Evolutionary conservation across 2,888 invertebrate genomes (phyloP).

Genomic region (Pachymerium ferrugineum): DNA sequence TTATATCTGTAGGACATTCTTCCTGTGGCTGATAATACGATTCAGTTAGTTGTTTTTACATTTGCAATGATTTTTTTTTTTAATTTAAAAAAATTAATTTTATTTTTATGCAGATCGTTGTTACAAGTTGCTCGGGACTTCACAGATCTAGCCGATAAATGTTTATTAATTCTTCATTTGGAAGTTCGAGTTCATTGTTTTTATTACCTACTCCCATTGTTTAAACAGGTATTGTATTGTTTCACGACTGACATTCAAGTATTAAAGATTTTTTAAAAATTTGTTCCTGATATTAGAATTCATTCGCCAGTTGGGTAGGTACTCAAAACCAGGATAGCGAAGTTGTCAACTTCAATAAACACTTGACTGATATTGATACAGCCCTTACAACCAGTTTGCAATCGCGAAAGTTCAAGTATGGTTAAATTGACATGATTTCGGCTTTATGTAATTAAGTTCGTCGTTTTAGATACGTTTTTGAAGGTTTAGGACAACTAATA

Average conservation of each 20-base stretch:
- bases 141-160: constrained; percentile 83
- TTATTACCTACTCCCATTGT: constrained; percentile 71
- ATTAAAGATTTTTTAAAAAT: neutral
- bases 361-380: constrained; percentile 70
- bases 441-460: too few relatives aligned
- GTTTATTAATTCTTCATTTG: constrained; percentile 82
- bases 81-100: neutral
- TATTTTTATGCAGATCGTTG: constrained; percentile 35
- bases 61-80: neutral
- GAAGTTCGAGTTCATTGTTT: constrained; percentile 95
- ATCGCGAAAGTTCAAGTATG: constrained; percentile 69
- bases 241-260: too few relatives aligned
- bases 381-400: constrained; percentile 68
- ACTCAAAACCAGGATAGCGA: constrained; percentile 70
- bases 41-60: constrained; percentile 31
- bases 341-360: constrained; percentile 69
- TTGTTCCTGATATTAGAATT: constrained; percentile 36
- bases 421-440: too few relatives aligned
- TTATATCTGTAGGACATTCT: constrained; percentile 23
- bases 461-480: constrained; percentile 69
- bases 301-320: constrained; percentile 56
- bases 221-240: constrained; percentile 45
- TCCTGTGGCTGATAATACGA: constrained; percentile 30
- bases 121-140: constrained; percentile 65
- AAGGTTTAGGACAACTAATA: constrained; percentile 77